Base-by-base conservation (phyloP, 2,888 invertebrate genomes). In the Sphaeridia pumilis region DNA sequence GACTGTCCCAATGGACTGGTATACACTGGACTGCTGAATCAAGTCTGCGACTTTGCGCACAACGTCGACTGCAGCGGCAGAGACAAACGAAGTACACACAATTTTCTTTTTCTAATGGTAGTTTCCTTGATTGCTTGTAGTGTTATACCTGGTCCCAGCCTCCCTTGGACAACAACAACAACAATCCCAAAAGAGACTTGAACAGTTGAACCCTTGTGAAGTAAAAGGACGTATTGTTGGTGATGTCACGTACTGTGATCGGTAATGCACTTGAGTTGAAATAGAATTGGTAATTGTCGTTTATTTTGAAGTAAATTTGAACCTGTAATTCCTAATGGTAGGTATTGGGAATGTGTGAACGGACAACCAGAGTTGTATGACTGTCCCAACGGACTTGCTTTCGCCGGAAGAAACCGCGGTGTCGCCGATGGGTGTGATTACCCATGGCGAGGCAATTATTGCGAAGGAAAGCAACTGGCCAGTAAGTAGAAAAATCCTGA, bases 311-410 rank as follows among this genome's bases (percentile, higher is more conserved):
- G 14, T 10, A 10, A 34, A 34, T 34, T 34, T 14, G 14, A 34
- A 34, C 10, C 10, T 34, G 10, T 34, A 14, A 12, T 14, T 14
- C 10, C 34, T 34, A 12, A 12, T 14, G 10, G 10, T 14, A 20
- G n/a, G n/a, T 55, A 55, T 20, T 89, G 87, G 87, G 87, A 88
- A 70, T 89, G 89, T 67, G 83, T 87, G 56, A 81, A 78, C 64
- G 86, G 84, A 1, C 84, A 85, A 68, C 80, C 86, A 0, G 81
- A 86, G 59, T 75, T 88, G 55, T 87, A 87, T 70, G 87, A 88
- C 73, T 90, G 89, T 67, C 89, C 89, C 51, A 90, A 89, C 67
- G 89, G 89, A 0, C 74, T 89, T 61, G 89, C 89, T 43, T 90
- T 84, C 72, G 87, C 88, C 20, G 89, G 88, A 3, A 87, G 87